Percentiles rank a stretch among this genome's conserved stretches.
phyloP scores from a whole-genome alignment of 2,797 vertebrate species.

The Lutjanus argentimaculatus region DNA sequence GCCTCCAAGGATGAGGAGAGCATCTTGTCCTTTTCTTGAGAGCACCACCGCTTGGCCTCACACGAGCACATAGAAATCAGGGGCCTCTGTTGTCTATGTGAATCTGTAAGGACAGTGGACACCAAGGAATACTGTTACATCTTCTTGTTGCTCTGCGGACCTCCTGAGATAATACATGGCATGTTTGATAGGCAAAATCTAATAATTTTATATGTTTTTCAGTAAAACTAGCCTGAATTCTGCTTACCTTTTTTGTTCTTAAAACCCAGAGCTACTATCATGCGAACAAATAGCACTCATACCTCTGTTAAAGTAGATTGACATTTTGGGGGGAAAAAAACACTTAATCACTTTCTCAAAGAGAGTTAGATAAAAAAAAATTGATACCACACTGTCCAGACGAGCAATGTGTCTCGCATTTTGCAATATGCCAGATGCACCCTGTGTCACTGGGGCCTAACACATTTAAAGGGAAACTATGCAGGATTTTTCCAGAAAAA shows the following conservation, averaged over 20 bases:
- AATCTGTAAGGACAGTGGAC: slow-evolving; percentile 50
- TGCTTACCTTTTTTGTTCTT: background rate
- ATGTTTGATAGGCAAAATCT: slow-evolving; percentile 25
- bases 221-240: slow-evolving; percentile 1
- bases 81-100: slow-evolving; percentile 74
- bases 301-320: background rate
- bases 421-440: no score
- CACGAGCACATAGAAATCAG: slow-evolving; percentile 62
- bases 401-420: no score
- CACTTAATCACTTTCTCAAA: background rate
- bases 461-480: no score
- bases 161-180: slow-evolving; percentile 55
- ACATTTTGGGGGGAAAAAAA: background rate
- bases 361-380: background rate
- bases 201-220: background rate
- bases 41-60: slow-evolving; percentile 72
- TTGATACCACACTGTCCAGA: background rate
- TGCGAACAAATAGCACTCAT: background rate
- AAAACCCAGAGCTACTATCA: background rate
- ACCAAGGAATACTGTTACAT: slow-evolving; percentile 51
- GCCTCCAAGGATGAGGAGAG: slow-evolving; percentile 82
- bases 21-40: slow-evolving; percentile 84
- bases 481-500: no score
- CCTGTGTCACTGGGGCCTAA: no score
- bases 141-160: slow-evolving; percentile 42